Evolutionary conservation across 2,113 vertebrate genomes (phyloP).

Genomic region (Poeciliopsis prolifica): DNA sequence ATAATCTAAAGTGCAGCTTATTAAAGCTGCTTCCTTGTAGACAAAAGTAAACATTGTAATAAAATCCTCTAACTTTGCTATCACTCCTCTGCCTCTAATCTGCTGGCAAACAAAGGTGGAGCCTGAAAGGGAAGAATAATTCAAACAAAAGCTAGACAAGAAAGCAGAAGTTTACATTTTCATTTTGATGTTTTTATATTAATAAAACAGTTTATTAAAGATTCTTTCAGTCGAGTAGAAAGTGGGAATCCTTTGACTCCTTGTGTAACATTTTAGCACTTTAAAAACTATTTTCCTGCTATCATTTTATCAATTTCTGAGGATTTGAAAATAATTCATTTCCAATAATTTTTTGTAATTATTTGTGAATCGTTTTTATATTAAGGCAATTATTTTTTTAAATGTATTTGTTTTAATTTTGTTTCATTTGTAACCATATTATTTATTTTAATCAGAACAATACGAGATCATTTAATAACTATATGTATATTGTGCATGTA

Average conservation of each 20-base stretch:
- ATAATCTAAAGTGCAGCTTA: conserved; percentile 15
- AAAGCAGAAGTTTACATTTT: conserved; percentile 10
- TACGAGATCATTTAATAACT: background rate
- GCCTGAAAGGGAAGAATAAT: conserved; percentile 14
- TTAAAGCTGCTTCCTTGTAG: background rate
- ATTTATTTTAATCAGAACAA: background rate
- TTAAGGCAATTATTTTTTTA: too few relatives aligned
- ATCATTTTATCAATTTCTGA: background rate
- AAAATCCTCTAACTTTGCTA: background rate
- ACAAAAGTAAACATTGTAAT: conserved; percentile 20
- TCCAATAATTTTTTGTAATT: too few relatives aligned
- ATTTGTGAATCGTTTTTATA: too few relatives aligned
- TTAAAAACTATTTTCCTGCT: background rate
- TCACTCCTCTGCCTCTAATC: conserved; percentile 7
- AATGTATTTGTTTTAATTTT: background rate
- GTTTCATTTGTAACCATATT: background rate
- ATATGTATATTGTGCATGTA: background rate
- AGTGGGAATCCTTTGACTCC: background rate
- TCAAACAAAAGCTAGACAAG: background rate
- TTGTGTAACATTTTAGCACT: background rate
- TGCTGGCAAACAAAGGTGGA: conserved; percentile 58
- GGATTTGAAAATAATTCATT: background rate
- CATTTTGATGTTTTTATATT: background rate
- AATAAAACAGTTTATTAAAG: background rate
- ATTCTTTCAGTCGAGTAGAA: background rate